phyloP scores from a whole-genome alignment of 2,797 vertebrate species.

The Acrossocheilus fasciatus region DNA sequence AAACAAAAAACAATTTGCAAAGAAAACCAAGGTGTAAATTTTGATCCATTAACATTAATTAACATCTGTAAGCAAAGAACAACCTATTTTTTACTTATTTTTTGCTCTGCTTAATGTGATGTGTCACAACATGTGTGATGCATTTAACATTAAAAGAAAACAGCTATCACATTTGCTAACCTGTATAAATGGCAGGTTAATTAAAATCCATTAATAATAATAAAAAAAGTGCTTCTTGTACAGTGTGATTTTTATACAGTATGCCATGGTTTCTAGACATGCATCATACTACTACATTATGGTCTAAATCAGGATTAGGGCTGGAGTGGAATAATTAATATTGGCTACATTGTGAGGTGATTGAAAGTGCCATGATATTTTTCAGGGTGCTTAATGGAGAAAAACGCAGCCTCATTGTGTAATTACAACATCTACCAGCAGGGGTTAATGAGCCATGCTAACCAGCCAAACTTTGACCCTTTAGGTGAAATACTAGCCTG shows the following conservation, averaged over 20 bases:
- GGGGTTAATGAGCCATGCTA: not conserved
- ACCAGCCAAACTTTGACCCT: not conserved
- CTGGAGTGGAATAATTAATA: slow-evolving; percentile 3
- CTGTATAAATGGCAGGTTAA: slow-evolving; percentile 4
- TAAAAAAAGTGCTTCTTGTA: not conserved
- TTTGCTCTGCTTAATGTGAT: not conserved
- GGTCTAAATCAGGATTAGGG: not conserved
- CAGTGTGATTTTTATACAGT: not conserved
- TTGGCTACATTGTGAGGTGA: not conserved
- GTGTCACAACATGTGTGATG: slow-evolving; percentile 12
- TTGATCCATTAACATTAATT: slow-evolving; percentile 9
- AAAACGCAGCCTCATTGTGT: not conserved
- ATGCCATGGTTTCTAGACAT: not conserved
- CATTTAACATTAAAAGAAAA: not conserved
- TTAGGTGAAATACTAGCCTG: not conserved
- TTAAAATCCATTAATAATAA: not conserved
- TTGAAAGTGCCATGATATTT: not conserved
- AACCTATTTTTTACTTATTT: not conserved
- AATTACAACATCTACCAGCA: not conserved
- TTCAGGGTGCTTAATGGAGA: not conserved
- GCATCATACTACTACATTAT: not conserved
- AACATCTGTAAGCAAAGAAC: not conserved
- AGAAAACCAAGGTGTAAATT: not conserved
- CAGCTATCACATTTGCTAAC: not conserved
- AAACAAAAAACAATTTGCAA: not conserved